These are phyloP conservation scores for Eristalis tenax DNA, from an alignment of 2,888 invertebrate genomes.

Conservation along the genomic window DNA sequence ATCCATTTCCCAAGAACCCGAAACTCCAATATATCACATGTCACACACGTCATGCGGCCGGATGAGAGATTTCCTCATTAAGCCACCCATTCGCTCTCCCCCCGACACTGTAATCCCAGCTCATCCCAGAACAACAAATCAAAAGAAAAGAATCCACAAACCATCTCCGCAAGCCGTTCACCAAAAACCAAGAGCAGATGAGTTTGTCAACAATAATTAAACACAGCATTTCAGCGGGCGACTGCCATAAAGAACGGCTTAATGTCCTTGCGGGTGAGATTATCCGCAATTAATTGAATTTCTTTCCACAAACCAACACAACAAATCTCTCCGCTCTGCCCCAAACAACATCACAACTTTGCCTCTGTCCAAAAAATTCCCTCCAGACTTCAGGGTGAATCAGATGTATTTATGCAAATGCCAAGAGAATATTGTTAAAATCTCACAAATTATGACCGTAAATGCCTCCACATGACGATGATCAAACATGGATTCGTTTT, in stretches of 20 bases:
- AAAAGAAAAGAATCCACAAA: neutral
- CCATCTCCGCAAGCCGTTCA: neutral
- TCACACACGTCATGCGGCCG: neutral
- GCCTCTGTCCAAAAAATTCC: neutral
- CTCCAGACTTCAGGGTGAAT: neutral
- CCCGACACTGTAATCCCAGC: conserved; percentile 4
- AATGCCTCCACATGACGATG: conserved; percentile 42
- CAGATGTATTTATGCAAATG: conserved; percentile 37
- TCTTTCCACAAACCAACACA: neutral
- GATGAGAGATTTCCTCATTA: neutral
- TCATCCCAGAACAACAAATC: conserved; percentile 4
- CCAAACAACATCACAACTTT: neutral
- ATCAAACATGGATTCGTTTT: conserved; percentile 53
- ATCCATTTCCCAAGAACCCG: neutral
- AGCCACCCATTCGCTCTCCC: neutral
- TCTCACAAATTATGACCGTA: conserved; percentile 43
- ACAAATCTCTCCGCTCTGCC: neutral
- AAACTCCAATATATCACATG: neutral
- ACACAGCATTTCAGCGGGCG: conserved; percentile 13
- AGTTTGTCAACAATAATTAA: conserved; percentile 43
- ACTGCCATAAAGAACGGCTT: conserved; percentile 46
- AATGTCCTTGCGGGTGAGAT: conserved; percentile 44
- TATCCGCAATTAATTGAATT: conserved; percentile 55
- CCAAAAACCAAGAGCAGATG: conserved; percentile 8
- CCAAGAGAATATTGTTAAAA: conserved; percentile 38